Evolutionary conservation across 2,888 invertebrate species (phyloP), one percentile per base, ranked within the genome.

Genomic region (Patella caerulea): DNA sequence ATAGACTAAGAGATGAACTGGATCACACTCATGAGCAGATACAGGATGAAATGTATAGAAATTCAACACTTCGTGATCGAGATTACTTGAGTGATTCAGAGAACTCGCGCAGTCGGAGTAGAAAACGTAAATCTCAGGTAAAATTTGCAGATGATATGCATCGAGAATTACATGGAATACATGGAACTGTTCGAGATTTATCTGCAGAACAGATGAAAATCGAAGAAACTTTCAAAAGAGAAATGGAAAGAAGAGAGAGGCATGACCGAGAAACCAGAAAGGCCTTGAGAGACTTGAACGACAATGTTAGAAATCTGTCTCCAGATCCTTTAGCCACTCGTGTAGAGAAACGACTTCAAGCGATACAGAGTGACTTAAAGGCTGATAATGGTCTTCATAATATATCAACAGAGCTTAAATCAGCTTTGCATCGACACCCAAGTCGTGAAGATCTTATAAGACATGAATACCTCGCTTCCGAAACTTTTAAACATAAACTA

Each of bases 81-180:
- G 87, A 88, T 77, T 88, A 88, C 82, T 80, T 88, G 88, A 88
- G 88, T 85, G 88, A 88, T 77, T 86, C 85, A 74, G 88, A 88
- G 75, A 86, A 87, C 9, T 85, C 86, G 19, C 75, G 79, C 24
- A 78, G 82, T 12, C 77, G 86, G 19, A 82, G 84, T 11, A 79
- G 83, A 73, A 83, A 83, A 59, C 79, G 86, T 7, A 83, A 85
- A 72, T 85, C 88, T 7, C 84, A 86, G 2, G 88, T 89, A 3
- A 82, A 87, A 71, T 89, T 89, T 83, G 88, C 88, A 14, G 89
- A 89, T 84, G 88, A 88, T 76, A 88, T 89, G 87, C 87, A 87
- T 80, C 80, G 81, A 79, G 87, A 88, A 74, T 79, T 89, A 9
- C 88, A 89, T 74, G 83, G 83, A 14, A 80, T 91, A 72, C 90